Conservation (phyloP, 1,140 invertebrate genomes). For the Drosophila truncata region DNA sequence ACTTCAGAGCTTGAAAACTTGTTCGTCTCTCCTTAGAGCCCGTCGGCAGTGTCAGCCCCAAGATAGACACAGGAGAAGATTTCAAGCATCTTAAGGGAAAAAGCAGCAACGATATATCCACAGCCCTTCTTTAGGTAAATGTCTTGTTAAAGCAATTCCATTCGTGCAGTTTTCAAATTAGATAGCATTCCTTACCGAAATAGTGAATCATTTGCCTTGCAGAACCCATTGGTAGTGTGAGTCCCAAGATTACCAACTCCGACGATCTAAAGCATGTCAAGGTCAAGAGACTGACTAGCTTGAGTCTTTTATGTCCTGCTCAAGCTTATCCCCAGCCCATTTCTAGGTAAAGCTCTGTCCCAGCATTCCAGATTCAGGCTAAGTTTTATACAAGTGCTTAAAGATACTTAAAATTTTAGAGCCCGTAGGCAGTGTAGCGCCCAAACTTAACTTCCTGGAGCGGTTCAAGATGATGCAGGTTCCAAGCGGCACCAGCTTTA, state of each 20-base stretch:
- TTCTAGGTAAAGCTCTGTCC: conserved; percentile 86
- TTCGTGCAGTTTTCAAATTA: conserved; percentile 53
- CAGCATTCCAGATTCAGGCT: conserved; percentile 40
- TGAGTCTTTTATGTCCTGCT: conserved; percentile 89
- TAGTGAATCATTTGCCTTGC: conserved; percentile 19
- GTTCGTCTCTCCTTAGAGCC: conserved; percentile 73
- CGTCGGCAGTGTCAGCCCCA: conserved; percentile 85
- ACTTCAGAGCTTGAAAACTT: background rate
- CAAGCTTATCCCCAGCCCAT: conserved; percentile 90
- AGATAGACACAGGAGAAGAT: conserved; percentile 84
- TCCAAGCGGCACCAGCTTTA: conserved; percentile 84
- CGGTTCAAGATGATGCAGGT: conserved; percentile 77
- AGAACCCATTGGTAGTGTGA: conserved; percentile 86
- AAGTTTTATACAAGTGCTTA: background rate
- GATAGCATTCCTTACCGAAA: background rate
- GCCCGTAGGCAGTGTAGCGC: conserved; percentile 85
- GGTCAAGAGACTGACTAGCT: conserved; percentile 77
- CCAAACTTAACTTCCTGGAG: conserved; percentile 86
- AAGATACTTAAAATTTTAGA: conserved; percentile 46
- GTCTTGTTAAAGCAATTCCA: too few species aligned
- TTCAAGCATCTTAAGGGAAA: conserved; percentile 66
- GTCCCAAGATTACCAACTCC: conserved; percentile 88
- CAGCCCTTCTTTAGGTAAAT: conserved; percentile 88
- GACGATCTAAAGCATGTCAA: conserved; percentile 85
- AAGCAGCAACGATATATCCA: conserved; percentile 86